Evolutionary conservation across 2,888 invertebrate genomes (phyloP).

Genomic region (Ennomos quercinarius): DNA sequence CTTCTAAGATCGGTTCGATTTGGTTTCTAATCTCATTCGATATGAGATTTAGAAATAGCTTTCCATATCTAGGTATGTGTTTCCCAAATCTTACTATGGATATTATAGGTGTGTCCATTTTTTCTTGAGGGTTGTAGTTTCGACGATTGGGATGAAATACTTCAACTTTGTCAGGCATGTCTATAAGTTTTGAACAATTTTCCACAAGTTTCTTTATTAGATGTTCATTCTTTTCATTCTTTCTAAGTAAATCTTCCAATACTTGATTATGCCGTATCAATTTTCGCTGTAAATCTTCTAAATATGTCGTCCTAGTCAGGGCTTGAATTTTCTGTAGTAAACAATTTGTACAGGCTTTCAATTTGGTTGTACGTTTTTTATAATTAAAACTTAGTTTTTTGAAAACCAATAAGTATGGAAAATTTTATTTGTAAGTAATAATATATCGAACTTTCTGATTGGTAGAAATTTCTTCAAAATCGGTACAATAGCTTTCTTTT

Average conservation of each 20-base stretch:
- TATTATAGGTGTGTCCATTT: conserved; percentile 39
- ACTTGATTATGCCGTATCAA: conserved; percentile 64
- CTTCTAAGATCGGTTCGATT: conserved; percentile 24
- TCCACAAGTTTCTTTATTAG: conserved; percentile 56
- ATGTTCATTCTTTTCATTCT: conserved; percentile 51
- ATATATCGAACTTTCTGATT: no score
- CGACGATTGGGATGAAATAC: conserved; percentile 46
- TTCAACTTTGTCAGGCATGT: conserved; percentile 59
- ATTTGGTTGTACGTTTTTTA: no score
- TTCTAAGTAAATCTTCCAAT: conserved; percentile 58
- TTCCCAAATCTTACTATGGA: conserved; percentile 56
- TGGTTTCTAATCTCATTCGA: conserved; percentile 47
- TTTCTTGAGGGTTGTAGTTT: conserved; percentile 32
- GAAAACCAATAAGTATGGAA: no score
- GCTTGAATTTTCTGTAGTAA: no score
- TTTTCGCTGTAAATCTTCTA: conserved; percentile 54
- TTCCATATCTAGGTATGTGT: conserved; percentile 62
- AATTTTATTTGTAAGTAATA: no score
- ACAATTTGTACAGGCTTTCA: no score
- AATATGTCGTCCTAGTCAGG: no score
- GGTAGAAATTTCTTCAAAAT: no score
- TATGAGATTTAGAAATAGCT: conserved; percentile 56
- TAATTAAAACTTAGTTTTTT: no score
- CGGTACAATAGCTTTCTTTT: no score
- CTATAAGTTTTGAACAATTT: conserved; percentile 47